phyloP scores from a whole-genome alignment of 2,888 invertebrate genomes.

The Zelleria hepariella region DNA sequence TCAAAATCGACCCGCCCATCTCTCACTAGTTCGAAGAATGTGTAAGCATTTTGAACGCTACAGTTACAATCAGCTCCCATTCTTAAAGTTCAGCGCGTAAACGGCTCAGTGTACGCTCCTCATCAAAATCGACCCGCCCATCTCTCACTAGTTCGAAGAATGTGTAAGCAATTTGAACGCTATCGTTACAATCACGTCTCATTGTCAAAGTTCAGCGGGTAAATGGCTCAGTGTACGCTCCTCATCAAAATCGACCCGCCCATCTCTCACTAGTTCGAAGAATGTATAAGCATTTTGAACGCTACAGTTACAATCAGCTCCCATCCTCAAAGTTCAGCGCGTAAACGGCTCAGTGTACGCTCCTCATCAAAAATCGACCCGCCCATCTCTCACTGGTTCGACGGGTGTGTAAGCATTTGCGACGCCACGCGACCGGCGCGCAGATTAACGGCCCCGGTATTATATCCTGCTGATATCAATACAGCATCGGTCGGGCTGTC shows the following conservation, averaged over 20 bases:
- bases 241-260: too few species aligned
- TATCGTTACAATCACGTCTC: too few species aligned
- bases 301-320: too few species aligned
- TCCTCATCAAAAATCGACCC: constrained; percentile 6
- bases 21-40: constrained; percentile 48
- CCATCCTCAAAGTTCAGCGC: too few species aligned
- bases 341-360: neutral
- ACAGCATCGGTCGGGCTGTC: constrained; percentile 18
- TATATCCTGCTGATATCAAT: constrained; percentile 47
- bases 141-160: constrained; percentile 49
- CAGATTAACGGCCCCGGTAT: constrained; percentile 46
- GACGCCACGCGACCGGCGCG: constrained; percentile 41
- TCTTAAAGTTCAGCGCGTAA: too few species aligned
- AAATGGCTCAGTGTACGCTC: neutral
- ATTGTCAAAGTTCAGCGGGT: too few species aligned
- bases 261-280: constrained; percentile 50
- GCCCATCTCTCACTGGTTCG: constrained; percentile 45
- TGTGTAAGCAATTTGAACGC: constrained; percentile 47
- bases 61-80: too few species aligned
- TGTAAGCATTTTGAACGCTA: constrained; percentile 47
- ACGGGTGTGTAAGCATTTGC: constrained; percentile 48
- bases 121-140: too few species aligned
- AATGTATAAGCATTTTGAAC: constrained; percentile 47
- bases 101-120: too few species aligned
- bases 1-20: too few species aligned